Conservation (phyloP, 2,888 invertebrate genomes). For the Maniola hyperantus region DNA sequence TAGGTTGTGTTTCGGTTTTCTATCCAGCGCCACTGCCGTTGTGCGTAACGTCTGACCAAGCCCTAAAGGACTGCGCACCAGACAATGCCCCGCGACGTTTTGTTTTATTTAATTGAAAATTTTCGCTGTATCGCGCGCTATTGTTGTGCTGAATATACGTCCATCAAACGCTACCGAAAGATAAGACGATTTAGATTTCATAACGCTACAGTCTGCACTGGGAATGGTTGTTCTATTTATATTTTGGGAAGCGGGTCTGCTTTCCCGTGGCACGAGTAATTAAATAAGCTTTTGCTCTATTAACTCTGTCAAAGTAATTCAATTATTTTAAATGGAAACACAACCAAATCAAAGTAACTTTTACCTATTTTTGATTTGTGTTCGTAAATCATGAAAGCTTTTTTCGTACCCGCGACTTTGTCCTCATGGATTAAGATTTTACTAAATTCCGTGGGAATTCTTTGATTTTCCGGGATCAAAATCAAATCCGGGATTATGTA, state of each 20-base stretch:
- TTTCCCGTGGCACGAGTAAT: slow-evolving; percentile 33
- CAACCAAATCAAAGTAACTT: not conserved
- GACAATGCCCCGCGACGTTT: slow-evolving; percentile 64
- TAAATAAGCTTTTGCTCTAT: slow-evolving; percentile 13
- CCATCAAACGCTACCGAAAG: slow-evolving; percentile 43
- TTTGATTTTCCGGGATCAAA: no score
- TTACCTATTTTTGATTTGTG: no score
- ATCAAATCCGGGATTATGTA: no score
- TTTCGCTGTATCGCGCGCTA: slow-evolving; percentile 65
- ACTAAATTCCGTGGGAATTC: no score
- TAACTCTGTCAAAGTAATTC: not conserved
- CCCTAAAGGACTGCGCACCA: slow-evolving; percentile 46
- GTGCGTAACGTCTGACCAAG: not conserved
- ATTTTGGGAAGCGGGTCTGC: slow-evolving; percentile 15
- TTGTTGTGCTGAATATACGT: slow-evolving; percentile 58
- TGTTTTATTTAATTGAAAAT: slow-evolving; percentile 78
- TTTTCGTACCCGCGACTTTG: no score
- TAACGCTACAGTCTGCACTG: slow-evolving; percentile 27
- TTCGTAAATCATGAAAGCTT: no score
- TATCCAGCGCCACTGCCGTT: not conserved
- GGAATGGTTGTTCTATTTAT: slow-evolving; percentile 23
- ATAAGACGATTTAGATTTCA: slow-evolving; percentile 38
- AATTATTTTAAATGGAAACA: not conserved
- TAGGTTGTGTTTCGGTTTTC: no score
- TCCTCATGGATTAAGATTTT: no score